Evolutionary conservation across 2,113 vertebrate species (phyloP).

Genomic region (Typhlomys cinereus): DNA sequence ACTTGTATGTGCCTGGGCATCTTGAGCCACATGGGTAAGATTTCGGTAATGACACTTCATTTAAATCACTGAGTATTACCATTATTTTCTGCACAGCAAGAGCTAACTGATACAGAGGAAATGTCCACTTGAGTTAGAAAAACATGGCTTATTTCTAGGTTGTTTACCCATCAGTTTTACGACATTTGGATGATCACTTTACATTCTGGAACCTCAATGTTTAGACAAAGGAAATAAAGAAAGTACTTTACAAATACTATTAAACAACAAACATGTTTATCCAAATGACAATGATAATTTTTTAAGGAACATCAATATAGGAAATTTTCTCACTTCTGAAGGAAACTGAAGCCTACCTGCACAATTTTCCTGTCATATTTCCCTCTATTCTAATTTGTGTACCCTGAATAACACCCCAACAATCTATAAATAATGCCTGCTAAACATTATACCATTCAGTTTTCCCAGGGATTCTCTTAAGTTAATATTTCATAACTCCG

Average conservation of each 20-base stretch:
- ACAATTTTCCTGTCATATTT: slow-evolving; percentile 15
- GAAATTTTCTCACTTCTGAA: background rate
- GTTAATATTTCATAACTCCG: slow-evolving; percentile 14
- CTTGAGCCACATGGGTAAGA: no score
- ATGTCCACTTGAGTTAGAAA: background rate
- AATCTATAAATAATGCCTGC: background rate
- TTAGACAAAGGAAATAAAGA: slow-evolving; percentile 30
- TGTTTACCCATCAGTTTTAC: background rate
- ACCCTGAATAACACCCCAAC: background rate
- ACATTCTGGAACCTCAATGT: background rate
- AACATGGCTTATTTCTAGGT: slow-evolving; percentile 4
- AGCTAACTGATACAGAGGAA: background rate
- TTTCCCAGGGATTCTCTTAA: slow-evolving; percentile 31
- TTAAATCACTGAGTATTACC: background rate
- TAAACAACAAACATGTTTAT: background rate
- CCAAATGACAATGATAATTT: background rate
- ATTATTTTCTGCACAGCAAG: slow-evolving; percentile 16
- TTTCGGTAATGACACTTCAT: no score
- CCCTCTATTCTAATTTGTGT: background rate
- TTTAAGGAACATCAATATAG: background rate
- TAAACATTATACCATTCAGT: slow-evolving; percentile 3
- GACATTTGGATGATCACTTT: background rate
- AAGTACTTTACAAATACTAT: slow-evolving; percentile 41
- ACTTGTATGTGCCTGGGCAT: no score
- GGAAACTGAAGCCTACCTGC: slow-evolving; percentile 4